Evolutionary conservation across 2,888 invertebrate genomes (phyloP), one percentile per base, ranked within the genome.

Genomic region (Taenaris catops): DNA sequence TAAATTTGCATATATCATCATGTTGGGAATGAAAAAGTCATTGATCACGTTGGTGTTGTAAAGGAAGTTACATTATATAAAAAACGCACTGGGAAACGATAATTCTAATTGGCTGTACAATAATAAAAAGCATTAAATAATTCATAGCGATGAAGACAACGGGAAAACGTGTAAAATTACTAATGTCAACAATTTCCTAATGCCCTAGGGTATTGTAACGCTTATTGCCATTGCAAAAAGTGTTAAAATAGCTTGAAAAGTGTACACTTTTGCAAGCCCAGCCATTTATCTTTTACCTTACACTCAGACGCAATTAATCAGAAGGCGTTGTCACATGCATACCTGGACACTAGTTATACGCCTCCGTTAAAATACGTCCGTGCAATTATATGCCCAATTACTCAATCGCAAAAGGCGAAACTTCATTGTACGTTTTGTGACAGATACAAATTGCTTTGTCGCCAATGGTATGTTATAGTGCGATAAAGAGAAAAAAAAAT

Each of bases 221-320:
- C 35, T 34, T 51, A 54, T 10, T 4, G 4, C 25, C 2, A 16
- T 8, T 10, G 4, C 8, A 10, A 35, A 44, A 44, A 29, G 46
- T 28, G n/a, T 25, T 44, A 37, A 38, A 29, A 16, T 48, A 38
- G 35, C 33, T n/a, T 24, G 24, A 8, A 18, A 24, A 18, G n/a
- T 14, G 25, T 14, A 25, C 17, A 38, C 41, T 51, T 48, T 48
- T 38, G 48, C 50, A 42, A 51, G 41, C 40, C 34, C 46, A 37
- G 45, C 67, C 74, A 78, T 81, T 78, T 80, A 81, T 81, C 81
- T 80, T 73, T 19, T 58, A 58, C 63, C 64, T 67, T 69, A 68
- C 70, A 72, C 72, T 67, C 64, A 60, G 65, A 62, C 63, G 80
- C 78, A 79, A 83, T 83, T 81, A 81, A 81, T 83, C 81, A 83